phyloP scores from a whole-genome alignment of 2,888 invertebrate species.

The Ramazzottius varieornatus region DNA sequence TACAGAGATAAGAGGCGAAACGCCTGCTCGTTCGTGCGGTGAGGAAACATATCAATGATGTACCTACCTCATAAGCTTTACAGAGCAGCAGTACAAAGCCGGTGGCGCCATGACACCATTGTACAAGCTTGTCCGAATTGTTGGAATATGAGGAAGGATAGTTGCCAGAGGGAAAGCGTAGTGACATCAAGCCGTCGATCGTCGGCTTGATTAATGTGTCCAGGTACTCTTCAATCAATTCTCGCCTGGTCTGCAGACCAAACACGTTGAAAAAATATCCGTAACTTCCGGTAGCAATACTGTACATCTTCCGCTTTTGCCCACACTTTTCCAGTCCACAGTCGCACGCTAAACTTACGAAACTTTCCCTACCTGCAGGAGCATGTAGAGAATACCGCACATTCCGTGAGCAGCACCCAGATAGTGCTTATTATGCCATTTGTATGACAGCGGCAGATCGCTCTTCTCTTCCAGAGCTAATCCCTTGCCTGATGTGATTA shows the following conservation, averaged over 20 bases:
- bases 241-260: slow-evolving; percentile 8
- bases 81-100: slow-evolving; percentile 43
- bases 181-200: slow-evolving; percentile 22
- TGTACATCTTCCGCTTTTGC: not conserved
- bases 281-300: too few relatives aligned
- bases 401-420: slow-evolving; percentile 69
- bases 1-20: slow-evolving; percentile 21
- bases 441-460: slow-evolving; percentile 40
- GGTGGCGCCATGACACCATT: slow-evolving; percentile 85
- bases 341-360: not conserved
- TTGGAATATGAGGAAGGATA: slow-evolving; percentile 49
- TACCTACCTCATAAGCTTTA: slow-evolving; percentile 14
- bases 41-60: slow-evolving; percentile 4
- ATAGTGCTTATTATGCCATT: slow-evolving; percentile 63
- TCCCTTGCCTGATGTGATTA: slow-evolving; percentile 34
- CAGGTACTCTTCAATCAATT: slow-evolving; percentile 11
- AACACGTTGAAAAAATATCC: slow-evolving; percentile 1
- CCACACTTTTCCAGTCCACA: not conserved
- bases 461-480: slow-evolving; percentile 24
- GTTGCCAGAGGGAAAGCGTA: slow-evolving; percentile 26
- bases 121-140: slow-evolving; percentile 44
- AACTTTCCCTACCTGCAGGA: slow-evolving; percentile 38
- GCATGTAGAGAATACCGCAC: slow-evolving; percentile 50
- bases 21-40: not conserved
- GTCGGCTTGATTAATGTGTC: slow-evolving; percentile 18